A percentile compares a stretch with the other conserved stretches of the same genome.
These are phyloP conservation scores for Spatula clypeata DNA, from an alignment of 2,797 vertebrate genomes.

Conservation along the genomic window DNA sequence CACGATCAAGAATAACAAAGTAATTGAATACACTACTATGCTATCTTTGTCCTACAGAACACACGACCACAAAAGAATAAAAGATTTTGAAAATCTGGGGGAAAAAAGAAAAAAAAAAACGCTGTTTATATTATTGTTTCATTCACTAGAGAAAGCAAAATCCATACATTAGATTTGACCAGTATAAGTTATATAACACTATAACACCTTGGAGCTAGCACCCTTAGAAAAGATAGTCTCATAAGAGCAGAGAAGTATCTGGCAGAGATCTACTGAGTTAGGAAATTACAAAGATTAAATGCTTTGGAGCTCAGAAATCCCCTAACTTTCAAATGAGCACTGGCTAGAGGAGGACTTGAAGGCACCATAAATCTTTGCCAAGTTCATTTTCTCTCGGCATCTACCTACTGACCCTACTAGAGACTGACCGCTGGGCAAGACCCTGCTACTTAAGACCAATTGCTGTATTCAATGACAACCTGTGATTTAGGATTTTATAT, in stretches of 20 bases:
- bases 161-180: background rate
- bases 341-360: background rate
- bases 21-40: background rate
- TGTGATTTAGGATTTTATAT: background rate
- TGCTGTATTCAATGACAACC: background rate
- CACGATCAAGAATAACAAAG: background rate
- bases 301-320: background rate
- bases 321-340: background rate
- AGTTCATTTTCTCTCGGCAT: background rate
- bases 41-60: background rate
- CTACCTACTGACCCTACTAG: background rate
- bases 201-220: background rate
- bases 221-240: background rate
- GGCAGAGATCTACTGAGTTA: background rate
- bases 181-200: background rate
- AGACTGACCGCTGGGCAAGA: background rate
- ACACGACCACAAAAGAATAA: background rate
- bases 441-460: background rate
- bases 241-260: background rate
- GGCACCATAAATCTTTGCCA: background rate
- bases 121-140: background rate
- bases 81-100: background rate
- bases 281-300: slow-evolving; percentile 7
- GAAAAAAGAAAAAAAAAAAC: background rate
- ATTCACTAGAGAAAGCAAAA: background rate